Conservation (phyloP, 2,113 vertebrate species). For the Proteles cristata region DNA sequence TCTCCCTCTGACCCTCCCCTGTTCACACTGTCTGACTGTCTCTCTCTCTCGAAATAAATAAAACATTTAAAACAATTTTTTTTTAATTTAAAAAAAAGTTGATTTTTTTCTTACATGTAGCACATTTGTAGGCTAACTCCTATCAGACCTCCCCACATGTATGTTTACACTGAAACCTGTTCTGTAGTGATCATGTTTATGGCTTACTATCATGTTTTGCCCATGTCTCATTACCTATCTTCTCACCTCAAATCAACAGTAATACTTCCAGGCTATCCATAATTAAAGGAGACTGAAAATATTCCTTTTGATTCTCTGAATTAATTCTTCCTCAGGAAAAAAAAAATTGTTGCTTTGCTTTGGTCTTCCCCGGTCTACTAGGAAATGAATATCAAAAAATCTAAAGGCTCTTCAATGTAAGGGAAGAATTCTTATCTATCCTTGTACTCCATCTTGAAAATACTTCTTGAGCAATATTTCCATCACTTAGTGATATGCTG, state of each 20-base stretch:
- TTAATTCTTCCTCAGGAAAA: constrained; percentile 1
- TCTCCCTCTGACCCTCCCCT: too few relatives aligned
- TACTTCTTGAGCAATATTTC: neutral
- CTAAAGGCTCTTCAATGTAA: neutral
- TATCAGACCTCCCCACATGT: neutral
- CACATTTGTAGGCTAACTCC: neutral
- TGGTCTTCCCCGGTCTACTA: neutral
- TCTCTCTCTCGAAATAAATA: too few relatives aligned
- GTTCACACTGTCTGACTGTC: too few relatives aligned
- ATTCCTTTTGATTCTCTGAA: neutral
- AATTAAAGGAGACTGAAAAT: constrained; percentile 16
- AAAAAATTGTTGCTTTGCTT: neutral
- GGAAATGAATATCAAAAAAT: constrained; percentile 8
- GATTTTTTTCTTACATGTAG: neutral
- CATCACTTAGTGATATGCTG: neutral
- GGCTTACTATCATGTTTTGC: neutral
- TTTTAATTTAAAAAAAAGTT: neutral
- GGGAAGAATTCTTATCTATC: neutral
- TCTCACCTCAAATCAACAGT: neutral
- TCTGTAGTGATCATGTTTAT: neutral
- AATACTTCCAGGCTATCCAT: neutral
- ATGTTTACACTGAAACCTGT: neutral
- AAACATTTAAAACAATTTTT: too few relatives aligned
- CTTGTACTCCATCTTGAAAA: neutral
- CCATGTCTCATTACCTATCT: neutral